These are phyloP conservation scores for Clupea harengus DNA, from an alignment of 2,113 vertebrate genomes.

Conservation along the genomic window DNA sequence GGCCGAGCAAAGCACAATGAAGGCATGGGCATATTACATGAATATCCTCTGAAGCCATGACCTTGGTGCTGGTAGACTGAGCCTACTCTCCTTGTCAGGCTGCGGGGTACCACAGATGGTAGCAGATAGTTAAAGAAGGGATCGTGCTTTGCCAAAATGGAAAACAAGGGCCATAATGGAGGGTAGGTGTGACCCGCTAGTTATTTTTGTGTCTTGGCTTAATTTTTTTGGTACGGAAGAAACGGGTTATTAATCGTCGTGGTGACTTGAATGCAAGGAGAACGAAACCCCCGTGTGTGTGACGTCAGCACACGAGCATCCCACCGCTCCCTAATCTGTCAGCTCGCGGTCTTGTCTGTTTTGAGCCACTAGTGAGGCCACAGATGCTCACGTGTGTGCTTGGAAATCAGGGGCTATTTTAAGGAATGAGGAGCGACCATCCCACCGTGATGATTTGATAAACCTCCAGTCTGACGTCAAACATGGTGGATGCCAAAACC, in stretches of 20 bases:
- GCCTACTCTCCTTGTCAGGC: neutral
- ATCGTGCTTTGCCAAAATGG: neutral
- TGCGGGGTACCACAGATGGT: neutral
- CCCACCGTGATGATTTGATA: slow-evolving; percentile 11
- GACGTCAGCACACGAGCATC: neutral
- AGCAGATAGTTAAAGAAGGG: neutral
- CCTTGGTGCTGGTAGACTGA: neutral
- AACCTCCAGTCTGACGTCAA: slow-evolving; percentile 13
- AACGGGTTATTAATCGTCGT: neutral
- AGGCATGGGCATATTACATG: neutral
- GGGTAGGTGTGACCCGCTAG: neutral
- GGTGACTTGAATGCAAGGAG: neutral
- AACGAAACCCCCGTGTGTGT: neutral
- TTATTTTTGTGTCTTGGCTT: neutral
- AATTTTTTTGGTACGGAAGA: neutral
- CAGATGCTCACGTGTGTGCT: slow-evolving; percentile 15
- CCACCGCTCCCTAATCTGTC: slow-evolving; percentile 10
- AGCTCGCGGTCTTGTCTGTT: neutral
- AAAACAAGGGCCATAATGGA: neutral
- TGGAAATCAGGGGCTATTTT: slow-evolving; percentile 1
- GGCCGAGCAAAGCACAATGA: neutral
- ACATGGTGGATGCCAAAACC: neutral
- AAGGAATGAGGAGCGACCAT: neutral
- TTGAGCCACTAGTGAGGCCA: neutral
- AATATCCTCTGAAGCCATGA: neutral